These are phyloP conservation scores for Danio tinwini DNA, from an alignment of 2,797 vertebrate species.

Conservation along the genomic window DNA sequence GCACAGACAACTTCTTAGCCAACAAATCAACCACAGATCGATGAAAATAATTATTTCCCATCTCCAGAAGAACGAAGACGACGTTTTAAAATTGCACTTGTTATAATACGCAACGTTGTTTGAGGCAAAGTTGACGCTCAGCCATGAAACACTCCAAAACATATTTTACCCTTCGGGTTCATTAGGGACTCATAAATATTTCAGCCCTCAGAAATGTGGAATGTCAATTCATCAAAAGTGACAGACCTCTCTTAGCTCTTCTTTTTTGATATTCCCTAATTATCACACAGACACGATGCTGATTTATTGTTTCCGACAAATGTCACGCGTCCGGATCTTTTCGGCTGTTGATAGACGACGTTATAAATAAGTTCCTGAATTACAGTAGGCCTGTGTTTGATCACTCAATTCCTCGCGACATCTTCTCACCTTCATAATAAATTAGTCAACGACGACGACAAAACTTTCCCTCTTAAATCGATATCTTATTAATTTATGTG, in stretches of 20 bases:
- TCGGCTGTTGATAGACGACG: constrained; percentile 48
- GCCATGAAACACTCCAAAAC: constrained; percentile 44
- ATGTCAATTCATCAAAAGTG: constrained; percentile 57
- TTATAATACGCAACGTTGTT: constrained; percentile 20
- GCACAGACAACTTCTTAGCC: background rate
- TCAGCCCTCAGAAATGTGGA: constrained; percentile 54
- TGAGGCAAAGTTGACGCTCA: constrained; percentile 43
- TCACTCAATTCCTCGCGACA: constrained; percentile 31
- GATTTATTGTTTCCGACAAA: constrained; percentile 64
- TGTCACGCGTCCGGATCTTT: constrained; percentile 60
- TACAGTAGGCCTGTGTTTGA: constrained; percentile 48
- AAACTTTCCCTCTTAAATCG: constrained; percentile 20
- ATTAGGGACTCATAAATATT: constrained; percentile 63
- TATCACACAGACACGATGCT: constrained; percentile 54
- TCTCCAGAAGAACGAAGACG: constrained; percentile 12
- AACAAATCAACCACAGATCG: constrained; percentile 24
- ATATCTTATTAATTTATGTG: constrained; percentile 33
- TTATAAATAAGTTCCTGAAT: constrained; percentile 57
- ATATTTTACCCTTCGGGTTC: constrained; percentile 56
- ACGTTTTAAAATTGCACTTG: constrained; percentile 28
- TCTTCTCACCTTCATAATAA: constrained; percentile 37
- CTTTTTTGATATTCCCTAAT: constrained; percentile 61
- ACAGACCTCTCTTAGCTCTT: constrained; percentile 44
- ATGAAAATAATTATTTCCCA: constrained; percentile 25
- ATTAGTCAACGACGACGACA: constrained; percentile 10